These are phyloP conservation scores for Trogon surrucura DNA, from an alignment of 2,113 vertebrate species.

Conservation along the genomic window DNA sequence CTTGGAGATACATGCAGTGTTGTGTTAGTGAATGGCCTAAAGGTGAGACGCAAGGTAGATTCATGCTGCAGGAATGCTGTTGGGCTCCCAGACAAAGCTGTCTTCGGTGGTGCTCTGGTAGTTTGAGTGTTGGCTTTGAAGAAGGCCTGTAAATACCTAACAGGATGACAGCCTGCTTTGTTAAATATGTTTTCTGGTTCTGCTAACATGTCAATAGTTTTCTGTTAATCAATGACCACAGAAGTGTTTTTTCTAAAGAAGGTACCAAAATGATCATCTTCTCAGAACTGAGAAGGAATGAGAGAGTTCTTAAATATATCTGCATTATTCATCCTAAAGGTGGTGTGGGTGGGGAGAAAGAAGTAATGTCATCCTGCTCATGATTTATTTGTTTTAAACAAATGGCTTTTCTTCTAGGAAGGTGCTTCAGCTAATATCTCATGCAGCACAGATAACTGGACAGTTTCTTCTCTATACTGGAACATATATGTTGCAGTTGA, in stretches of 20 bases:
- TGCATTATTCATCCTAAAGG: background rate
- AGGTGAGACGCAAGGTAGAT: background rate
- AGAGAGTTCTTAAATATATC: background rate
- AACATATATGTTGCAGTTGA: slow-evolving; percentile 70
- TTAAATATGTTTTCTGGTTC: background rate
- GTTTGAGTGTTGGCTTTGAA: background rate
- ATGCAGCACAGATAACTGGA: slow-evolving; percentile 73
- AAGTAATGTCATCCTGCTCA: background rate
- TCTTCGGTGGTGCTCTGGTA: background rate
- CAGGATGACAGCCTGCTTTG: background rate
- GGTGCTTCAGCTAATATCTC: slow-evolving; percentile 75
- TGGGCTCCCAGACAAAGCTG: background rate
- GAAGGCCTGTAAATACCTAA: background rate
- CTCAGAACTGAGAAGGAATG: background rate
- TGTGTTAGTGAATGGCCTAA: background rate
- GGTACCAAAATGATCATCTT: background rate
- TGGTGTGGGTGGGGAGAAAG: background rate
- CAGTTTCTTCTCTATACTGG: slow-evolving; percentile 80
- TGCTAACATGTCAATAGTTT: background rate
- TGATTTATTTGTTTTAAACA: background rate
- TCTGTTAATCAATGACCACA: background rate
- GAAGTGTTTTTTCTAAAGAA: background rate
- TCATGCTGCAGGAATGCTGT: background rate
- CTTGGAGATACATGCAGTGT: background rate
- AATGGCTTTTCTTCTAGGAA: slow-evolving; percentile 66